A percentile compares a stretch with the other conserved stretches of the same genome.
These are phyloP conservation scores for Columbina picui DNA, from an alignment of 2,113 vertebrate species.

Conservation along the genomic window DNA sequence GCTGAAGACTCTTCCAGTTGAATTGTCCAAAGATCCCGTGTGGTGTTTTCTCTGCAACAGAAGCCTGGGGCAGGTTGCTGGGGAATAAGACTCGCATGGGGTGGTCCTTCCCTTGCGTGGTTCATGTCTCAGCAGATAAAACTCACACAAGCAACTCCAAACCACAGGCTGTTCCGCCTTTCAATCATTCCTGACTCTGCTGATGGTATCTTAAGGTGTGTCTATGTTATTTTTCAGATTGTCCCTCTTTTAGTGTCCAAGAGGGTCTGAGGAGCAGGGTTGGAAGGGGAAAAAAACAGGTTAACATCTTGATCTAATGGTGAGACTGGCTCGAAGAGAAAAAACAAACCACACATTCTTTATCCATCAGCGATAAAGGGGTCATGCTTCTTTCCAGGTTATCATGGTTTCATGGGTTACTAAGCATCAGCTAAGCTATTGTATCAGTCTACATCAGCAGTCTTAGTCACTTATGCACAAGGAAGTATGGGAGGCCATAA, in stretches of 20 bases:
- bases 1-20: not conserved
- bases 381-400: not conserved
- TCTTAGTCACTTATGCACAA: not conserved
- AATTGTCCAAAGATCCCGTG: not conserved
- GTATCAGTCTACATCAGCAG: not conserved
- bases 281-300: not conserved
- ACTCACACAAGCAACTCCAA: not conserved
- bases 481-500: not conserved
- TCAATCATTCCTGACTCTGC: not conserved
- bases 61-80: not conserved
- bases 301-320: not conserved
- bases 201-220: not conserved
- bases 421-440: not conserved
- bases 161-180: not conserved
- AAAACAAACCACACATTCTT: not conserved
- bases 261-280: not conserved
- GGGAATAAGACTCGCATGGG: not conserved
- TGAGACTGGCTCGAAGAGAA: not conserved
- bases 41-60: not conserved
- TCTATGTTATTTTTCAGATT: not conserved
- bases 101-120: not conserved
- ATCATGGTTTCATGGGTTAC: not conserved
- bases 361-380: not conserved
- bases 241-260: not conserved
- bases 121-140: not conserved